These are phyloP conservation scores for Epicampocera succincta DNA, from an alignment of 2,888 invertebrate species.

Conservation along the genomic window DNA sequence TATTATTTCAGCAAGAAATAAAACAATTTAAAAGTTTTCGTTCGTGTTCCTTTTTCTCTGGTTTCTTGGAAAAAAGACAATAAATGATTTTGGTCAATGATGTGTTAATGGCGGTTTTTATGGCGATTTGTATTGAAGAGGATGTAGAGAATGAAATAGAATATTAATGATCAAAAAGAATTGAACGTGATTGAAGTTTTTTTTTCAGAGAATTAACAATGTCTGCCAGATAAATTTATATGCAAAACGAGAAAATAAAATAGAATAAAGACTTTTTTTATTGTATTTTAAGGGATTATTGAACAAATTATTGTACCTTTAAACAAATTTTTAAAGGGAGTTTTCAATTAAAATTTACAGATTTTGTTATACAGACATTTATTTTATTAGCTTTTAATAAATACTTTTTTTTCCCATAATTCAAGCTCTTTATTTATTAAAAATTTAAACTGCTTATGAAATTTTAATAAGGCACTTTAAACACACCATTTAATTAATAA, in stretches of 20 bases:
- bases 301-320: no score
- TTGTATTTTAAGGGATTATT: no score
- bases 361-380: no score
- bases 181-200: conserved; percentile 43
- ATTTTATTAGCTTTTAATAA: no score
- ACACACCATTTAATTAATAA: no score
- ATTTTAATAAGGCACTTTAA: no score
- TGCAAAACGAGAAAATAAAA: not conserved
- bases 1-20: conserved; percentile 43
- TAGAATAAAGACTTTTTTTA: not conserved
- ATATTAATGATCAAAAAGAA: conserved; percentile 44
- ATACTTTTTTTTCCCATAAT: no score
- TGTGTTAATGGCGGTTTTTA: conserved; percentile 69
- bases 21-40: conserved; percentile 44
- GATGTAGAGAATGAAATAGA: not conserved
- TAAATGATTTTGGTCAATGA: conserved; percentile 69
- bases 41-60: not conserved
- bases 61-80: conserved; percentile 29
- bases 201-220: conserved; percentile 7
- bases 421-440: no score
- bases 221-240: conserved; percentile 2
- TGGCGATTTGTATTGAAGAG: conserved; percentile 14
- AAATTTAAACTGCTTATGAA: no score
- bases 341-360: no score
- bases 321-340: no score